These are phyloP conservation scores for Ceramica pisi DNA, from an alignment of 2,888 invertebrate species.

Conservation along the genomic window DNA sequence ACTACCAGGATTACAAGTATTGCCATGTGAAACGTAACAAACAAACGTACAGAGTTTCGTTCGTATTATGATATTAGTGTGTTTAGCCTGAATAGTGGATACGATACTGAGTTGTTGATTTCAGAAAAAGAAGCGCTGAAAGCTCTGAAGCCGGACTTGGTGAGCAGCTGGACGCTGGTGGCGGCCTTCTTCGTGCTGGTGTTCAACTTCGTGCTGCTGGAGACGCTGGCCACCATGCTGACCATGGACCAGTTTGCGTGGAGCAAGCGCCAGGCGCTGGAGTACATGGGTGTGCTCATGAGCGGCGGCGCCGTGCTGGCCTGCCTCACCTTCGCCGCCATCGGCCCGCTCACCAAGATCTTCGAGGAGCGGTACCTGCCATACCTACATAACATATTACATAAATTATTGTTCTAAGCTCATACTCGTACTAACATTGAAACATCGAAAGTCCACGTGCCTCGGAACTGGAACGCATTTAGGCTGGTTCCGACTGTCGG, in stretches of 20 bases:
- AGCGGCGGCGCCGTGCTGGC: slow-evolving; percentile 95
- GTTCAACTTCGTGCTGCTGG: slow-evolving; percentile 96
- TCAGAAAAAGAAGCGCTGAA: slow-evolving; percentile 94
- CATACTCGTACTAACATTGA: no score
- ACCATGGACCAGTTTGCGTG: slow-evolving; percentile 98
- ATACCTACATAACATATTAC: no score
- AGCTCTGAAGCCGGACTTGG: slow-evolving; percentile 92
- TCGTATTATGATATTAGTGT: no score
- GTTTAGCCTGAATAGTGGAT: no score
- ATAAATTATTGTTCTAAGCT: no score
- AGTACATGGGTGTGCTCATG: slow-evolving; percentile 96
- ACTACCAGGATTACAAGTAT: no score
- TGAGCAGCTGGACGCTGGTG: slow-evolving; percentile 95
- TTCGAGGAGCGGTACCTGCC: slow-evolving; percentile 93
- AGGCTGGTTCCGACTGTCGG: neutral
- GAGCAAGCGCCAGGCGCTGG: slow-evolving; percentile 94
- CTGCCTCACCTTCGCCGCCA: slow-evolving; percentile 93
- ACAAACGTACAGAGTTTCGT: neutral
- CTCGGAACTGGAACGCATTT: no score
- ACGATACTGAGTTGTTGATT: slow-evolving; percentile 55
- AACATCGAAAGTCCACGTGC: no score
- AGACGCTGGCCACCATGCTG: slow-evolving; percentile 95
- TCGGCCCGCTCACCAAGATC: slow-evolving; percentile 93
- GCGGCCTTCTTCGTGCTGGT: slow-evolving; percentile 95
- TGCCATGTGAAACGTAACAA: neutral